These are phyloP conservation scores for Oplegnathus fasciatus DNA, from an alignment of 2,113 vertebrate genomes.

Conservation along the genomic window DNA sequence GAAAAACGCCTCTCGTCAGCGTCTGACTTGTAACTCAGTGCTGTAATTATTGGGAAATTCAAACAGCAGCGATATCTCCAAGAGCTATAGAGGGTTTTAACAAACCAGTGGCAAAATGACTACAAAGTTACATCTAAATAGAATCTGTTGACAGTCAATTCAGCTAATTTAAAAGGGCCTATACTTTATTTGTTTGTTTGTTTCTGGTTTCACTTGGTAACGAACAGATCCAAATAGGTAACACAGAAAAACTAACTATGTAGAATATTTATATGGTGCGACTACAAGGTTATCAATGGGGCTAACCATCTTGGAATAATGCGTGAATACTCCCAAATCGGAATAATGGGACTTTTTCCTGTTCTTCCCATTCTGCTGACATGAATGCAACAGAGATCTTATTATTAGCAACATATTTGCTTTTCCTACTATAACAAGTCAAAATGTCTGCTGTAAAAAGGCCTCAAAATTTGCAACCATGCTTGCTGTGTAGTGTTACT, in stretches of 20 bases:
- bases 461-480: neutral
- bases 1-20: neutral
- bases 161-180: neutral
- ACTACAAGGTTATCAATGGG: neutral
- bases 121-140: neutral
- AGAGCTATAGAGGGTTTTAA: too few species aligned
- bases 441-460: neutral
- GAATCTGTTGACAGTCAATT: neutral
- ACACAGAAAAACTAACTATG: neutral
- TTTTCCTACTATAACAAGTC: neutral
- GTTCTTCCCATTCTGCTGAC: neutral
- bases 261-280: neutral
- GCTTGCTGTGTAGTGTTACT: neutral
- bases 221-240: neutral
- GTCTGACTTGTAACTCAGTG: neutral
- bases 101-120: neutral
- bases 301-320: neutral
- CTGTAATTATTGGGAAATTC: neutral
- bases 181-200: neutral
- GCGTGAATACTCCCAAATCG: neutral
- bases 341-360: neutral
- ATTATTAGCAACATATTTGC: neutral
- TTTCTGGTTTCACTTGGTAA: too few species aligned
- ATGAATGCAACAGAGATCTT: neutral
- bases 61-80: neutral